Conservation (phyloP, 2,113 vertebrate species). For the Myxocyprinus asiaticus region DNA sequence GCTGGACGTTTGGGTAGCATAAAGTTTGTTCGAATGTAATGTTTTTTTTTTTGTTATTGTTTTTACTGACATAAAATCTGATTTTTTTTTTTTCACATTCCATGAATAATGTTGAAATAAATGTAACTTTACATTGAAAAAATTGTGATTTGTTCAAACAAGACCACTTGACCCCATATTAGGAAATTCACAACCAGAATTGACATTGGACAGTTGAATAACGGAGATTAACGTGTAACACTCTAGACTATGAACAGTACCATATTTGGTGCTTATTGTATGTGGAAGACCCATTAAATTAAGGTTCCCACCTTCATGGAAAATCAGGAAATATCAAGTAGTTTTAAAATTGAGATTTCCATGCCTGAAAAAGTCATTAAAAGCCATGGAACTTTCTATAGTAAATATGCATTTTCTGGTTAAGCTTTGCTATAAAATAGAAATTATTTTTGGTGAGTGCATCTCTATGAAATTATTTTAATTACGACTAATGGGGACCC, state of each 20-base stretch:
- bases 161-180: neutral
- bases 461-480: no score
- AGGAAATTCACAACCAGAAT: no score
- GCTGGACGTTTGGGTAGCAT: neutral
- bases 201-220: neutral
- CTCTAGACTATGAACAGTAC: neutral
- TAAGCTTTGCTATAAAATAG: no score
- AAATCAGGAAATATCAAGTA: no score
- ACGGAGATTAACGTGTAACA: conserved; percentile 15
- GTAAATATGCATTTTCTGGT: no score
- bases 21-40: neutral
- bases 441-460: no score
- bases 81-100: conserved; percentile 30
- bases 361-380: no score
- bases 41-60: neutral
- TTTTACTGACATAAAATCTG: neutral
- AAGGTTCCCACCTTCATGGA: no score
- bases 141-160: neutral
- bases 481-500: no score
- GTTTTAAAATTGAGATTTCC: no score
- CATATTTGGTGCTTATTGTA: neutral
- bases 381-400: no score
- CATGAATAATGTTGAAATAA: conserved; percentile 43
- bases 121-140: conserved; percentile 23
- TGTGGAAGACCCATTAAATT: no score